Base-by-base conservation (phyloP, 2,113 vertebrate species). In the Trochalopteron elliotii region DNA sequence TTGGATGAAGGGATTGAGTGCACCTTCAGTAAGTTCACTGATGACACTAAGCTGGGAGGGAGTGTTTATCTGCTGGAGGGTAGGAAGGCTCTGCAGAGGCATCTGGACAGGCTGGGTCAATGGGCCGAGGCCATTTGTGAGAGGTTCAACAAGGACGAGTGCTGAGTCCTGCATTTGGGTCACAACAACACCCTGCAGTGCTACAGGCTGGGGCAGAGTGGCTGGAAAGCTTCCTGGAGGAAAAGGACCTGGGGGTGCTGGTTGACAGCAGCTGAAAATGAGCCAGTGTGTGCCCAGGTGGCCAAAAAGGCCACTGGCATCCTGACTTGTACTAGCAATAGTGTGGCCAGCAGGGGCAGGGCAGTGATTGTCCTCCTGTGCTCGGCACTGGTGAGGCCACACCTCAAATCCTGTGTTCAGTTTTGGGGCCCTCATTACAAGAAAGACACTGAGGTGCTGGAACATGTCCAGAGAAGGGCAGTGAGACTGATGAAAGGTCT, bases 361-460 rank as follows among this genome's bases (percentile, higher is more conserved):
- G 10, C 60, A 67, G 33, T 0, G 25, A 52, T 18, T 33, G 10
- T 39, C 15, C 10, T 27, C 3, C 44, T 52, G 27, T 28, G 0
- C 33, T 81, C 0, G 0, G 20, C 37, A 52, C 22, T 52, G 59
- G 3, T 37, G 44, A 57, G 37, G 14, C 0, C 19, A 23, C 44
- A 50, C 12, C 22, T 33, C 7, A 2, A 44, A 27, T 59, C 6
- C 27, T 52, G 14, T 23, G 52, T 8, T 9, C 44, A 16, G 18
- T 57, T 65, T 1, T 39, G 44, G 19, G 27, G 4, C 28, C 3
- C 12, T 65, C 10, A 16, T 10, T 56, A 0, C 22, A 52, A 14
- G 7, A 39, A 52, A 6, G 27, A 42, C 15, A 33, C 1, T 37
- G 50, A 59, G 33, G 22, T 3, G 27, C 12, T 59, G 53, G 23